phyloP scores from a whole-genome alignment of 2,888 invertebrate genomes.

The Cordylochernes scorpioides region DNA sequence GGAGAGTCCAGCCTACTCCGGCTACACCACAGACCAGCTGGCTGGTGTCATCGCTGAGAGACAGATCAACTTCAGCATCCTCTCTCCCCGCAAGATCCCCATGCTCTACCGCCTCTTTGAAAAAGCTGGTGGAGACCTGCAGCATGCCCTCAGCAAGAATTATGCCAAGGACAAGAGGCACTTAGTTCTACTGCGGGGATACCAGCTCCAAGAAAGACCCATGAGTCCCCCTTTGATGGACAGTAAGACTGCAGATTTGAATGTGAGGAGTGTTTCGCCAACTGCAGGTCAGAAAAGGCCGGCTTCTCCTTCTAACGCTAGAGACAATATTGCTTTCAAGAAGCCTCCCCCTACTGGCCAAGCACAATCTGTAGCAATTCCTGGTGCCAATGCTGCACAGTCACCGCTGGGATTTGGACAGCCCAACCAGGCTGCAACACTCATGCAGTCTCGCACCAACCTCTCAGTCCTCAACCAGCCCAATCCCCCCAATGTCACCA shows the following conservation, averaged over 20 bases:
- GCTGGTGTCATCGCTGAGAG: slow-evolving; percentile 48
- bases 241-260: slow-evolving; percentile 7
- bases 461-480: slow-evolving; percentile 8
- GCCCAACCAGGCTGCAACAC: background rate
- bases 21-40: slow-evolving; percentile 56
- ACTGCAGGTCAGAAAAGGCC: slow-evolving; percentile 13
- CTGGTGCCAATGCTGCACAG: too few relatives aligned
- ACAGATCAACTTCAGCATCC: slow-evolving; percentile 55
- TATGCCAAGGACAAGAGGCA: slow-evolving; percentile 68
- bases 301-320: slow-evolving; percentile 13
- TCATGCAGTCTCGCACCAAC: background rate
- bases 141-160: slow-evolving; percentile 50
- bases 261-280: slow-evolving; percentile 11
- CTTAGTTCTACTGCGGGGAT: slow-evolving; percentile 45
- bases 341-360: slow-evolving; percentile 12
- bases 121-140: slow-evolving; percentile 59
- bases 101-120: slow-evolving; percentile 61
- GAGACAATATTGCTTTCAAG: slow-evolving; percentile 13
- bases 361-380: slow-evolving; percentile 4
- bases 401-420: background rate
- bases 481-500: slow-evolving; percentile 16
- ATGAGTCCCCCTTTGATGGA: slow-evolving; percentile 14
- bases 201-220: slow-evolving; percentile 21
- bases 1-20: slow-evolving; percentile 41
- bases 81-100: slow-evolving; percentile 65